Evolutionary conservation across 2,888 invertebrate genomes (phyloP).

Genomic region (Drosophila peninsularis): DNA sequence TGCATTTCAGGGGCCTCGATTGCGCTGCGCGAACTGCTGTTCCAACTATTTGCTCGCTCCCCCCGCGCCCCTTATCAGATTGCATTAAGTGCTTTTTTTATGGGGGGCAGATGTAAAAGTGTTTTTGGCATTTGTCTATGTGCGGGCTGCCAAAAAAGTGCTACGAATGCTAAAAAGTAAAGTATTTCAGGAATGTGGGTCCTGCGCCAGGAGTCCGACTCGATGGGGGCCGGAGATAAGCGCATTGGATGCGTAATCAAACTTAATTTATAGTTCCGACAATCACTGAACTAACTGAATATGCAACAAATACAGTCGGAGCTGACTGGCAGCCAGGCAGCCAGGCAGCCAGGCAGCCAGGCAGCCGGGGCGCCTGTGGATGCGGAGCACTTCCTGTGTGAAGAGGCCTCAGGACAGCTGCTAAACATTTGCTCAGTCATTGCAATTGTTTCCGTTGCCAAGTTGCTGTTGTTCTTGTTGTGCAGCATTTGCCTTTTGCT

Average conservation of each 20-base stretch:
- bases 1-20: constrained; percentile 61
- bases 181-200: neutral
- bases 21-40: constrained; percentile 28
- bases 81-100: constrained; percentile 12
- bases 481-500: constrained; percentile 38
- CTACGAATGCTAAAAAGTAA: neutral
- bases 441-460: constrained; percentile 76
- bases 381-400: constrained; percentile 15
- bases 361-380: neutral
- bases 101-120: constrained; percentile 14
- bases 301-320: constrained; percentile 34
- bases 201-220: neutral
- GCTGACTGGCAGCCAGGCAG: constrained; percentile 1
- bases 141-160: constrained; percentile 32
- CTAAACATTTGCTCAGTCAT: constrained; percentile 78
- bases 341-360: constrained; percentile 7
- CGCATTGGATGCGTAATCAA: constrained; percentile 55
- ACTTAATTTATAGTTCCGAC: constrained; percentile 66
- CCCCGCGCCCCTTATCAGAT: constrained; percentile 4
- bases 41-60: constrained; percentile 33
- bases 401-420: constrained; percentile 62
- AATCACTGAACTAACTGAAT: constrained; percentile 51
- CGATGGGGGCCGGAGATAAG: constrained; percentile 31
- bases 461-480: constrained; percentile 40
- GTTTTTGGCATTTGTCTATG: constrained; percentile 37